Percentiles rank a stretch among this genome's conserved stretches.
Evolutionary conservation across 2,113 vertebrate species (phyloP).

Genomic region (Neogale vison): DNA sequence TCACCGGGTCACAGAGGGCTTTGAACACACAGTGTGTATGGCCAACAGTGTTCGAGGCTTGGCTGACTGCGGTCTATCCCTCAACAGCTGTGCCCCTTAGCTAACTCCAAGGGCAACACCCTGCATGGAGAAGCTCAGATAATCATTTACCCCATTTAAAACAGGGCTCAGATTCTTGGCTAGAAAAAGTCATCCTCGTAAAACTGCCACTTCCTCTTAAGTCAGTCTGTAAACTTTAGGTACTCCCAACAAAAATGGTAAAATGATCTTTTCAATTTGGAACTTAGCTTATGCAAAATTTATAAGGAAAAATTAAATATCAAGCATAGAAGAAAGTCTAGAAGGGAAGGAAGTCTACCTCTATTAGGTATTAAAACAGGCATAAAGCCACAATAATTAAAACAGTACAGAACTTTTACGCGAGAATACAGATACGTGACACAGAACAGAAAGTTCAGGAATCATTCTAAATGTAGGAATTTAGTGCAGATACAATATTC

Average conservation of each 20-base stretch:
- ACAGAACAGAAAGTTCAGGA: background rate
- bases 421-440: background rate
- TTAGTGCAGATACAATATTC: background rate
- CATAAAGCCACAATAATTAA: background rate
- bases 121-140: background rate
- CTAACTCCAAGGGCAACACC: background rate
- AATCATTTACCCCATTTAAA: background rate
- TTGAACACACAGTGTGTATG: background rate
- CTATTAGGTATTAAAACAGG: background rate
- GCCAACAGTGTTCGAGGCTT: background rate
- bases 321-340: background rate
- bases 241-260: slow-evolving; percentile 1
- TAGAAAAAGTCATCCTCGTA: background rate
- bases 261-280: background rate
- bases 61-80: background rate
- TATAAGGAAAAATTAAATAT: background rate
- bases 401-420: background rate
- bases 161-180: background rate
- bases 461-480: background rate
- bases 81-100: background rate
- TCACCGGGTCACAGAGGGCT: background rate
- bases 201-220: slow-evolving; percentile 21
- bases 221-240: background rate
- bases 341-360: background rate
- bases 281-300: background rate